These are phyloP conservation scores for Phalera bucephala DNA, from an alignment of 2,888 invertebrate species.

Conservation along the genomic window DNA sequence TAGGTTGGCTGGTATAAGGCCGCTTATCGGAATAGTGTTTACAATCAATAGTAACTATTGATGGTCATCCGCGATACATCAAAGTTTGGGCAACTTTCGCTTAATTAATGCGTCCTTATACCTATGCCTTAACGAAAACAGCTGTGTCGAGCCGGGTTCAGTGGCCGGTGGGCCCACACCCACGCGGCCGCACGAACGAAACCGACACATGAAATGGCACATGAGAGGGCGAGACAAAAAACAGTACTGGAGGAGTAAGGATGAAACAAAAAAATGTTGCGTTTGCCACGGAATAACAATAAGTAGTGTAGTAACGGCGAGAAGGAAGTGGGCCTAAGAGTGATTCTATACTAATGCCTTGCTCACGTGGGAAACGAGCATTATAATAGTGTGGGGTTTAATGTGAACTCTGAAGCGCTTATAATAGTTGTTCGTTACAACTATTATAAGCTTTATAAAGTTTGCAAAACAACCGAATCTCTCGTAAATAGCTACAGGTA, in stretches of 20 bases:
- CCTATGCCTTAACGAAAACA: conserved; percentile 52
- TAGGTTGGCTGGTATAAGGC: too few species aligned
- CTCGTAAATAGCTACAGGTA: too few species aligned
- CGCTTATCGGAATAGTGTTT: too few species aligned
- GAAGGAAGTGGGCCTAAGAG: conserved; percentile 21
- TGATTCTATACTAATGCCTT: conserved; percentile 9
- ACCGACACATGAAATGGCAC: conserved; percentile 17
- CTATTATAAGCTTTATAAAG: too few species aligned
- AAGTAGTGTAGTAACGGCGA: conserved; percentile 25
- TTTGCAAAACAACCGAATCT: conserved; percentile 9
- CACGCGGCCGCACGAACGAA: conserved; percentile 42
- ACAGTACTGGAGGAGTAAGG: conserved; percentile 40
- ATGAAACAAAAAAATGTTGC: conserved; percentile 44
- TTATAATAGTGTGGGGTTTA: too few species aligned
- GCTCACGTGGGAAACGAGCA: conserved; percentile 1
- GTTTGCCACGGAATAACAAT: conserved; percentile 49
- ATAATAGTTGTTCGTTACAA: too few species aligned
- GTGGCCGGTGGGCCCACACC: conserved; percentile 53
- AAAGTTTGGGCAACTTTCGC: conserved; percentile 21
- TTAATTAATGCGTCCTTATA: conserved; percentile 34
- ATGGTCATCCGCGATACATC: conserved; percentile 11
- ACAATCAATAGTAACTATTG: too few species aligned
- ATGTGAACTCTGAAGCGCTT: too few species aligned
- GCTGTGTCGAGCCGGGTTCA: conserved; percentile 56
- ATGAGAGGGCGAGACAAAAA: conserved; percentile 31